Evolutionary conservation across 2,888 invertebrate species (phyloP), one percentile per base, ranked within the genome.

Genomic region (Nomada fucata): DNA sequence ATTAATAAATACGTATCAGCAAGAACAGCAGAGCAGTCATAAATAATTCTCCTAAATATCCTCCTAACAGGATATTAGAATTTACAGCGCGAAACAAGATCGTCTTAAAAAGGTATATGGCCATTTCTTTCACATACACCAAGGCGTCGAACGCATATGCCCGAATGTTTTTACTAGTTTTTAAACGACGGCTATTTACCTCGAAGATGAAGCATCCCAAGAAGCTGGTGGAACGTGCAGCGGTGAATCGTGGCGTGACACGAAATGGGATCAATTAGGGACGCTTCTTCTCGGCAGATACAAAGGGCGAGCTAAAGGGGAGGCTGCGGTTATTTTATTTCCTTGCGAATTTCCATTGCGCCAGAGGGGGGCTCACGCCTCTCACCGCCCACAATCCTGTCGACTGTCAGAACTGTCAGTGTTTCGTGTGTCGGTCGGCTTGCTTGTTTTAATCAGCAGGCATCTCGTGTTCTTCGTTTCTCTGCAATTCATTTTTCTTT

Each of bases 371-470:
- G 77, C 70, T 80, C 81, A 84, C 81, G 85, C 83, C 78, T 82
- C 89, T 83, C 83, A 72, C 88, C 87, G 89, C 88, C 89, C 83
- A 89, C 89, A 80, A 89, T 84, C 82, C 87, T 79, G 90, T 87
- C 87, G 86, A 85, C 85, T 90, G 90, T 90, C 89, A 89, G 86
- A 89, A 80, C 87, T 87, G 90, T 88, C 90, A 86, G 87, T 82
- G 84, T 86, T 85, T 77, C 81, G 84, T 72, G 79, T 73, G 79
- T 59, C 42, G 68, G 78, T 80, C 76, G 63, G 75, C 20, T 75
- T 83, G 68, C 78, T 83, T 75, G 74, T 83, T 85, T 87, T 85
- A 83, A 71, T 78, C 75, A 26, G 50, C 65, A 10, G 36, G 36
- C 79, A 47, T 69, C 67, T 69, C 53, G 60, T 57, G 72, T 76